phyloP scores from a whole-genome alignment of 1,140 invertebrate genomes.

The Listronotus oregonensis region DNA sequence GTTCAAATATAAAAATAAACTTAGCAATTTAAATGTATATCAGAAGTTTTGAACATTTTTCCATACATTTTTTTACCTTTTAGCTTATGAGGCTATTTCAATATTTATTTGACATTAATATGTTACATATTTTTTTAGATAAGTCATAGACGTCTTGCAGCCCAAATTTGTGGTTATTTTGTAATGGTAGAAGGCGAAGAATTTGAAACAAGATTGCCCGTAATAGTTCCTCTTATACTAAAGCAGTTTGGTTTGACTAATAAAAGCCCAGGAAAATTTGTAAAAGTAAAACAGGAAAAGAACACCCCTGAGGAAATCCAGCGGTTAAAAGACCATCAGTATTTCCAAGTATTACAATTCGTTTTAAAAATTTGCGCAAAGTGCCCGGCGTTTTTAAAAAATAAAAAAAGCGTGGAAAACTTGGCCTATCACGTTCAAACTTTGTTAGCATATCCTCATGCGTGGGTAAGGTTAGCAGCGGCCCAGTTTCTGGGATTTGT shows the following conservation, averaged over 20 bases:
- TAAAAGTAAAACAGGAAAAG: slow-evolving; percentile 46
- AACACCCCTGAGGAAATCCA: slow-evolving; percentile 54
- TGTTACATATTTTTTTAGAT: slow-evolving; percentile 47
- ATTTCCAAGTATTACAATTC: slow-evolving; percentile 73
- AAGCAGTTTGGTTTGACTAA: slow-evolving; percentile 57
- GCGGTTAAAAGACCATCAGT: slow-evolving; percentile 68
- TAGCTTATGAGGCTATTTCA: no score
- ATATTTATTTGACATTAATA: no score
- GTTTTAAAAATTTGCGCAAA: slow-evolving; percentile 65
- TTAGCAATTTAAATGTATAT: no score
- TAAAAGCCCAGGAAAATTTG: slow-evolving; percentile 52
- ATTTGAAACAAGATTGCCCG: slow-evolving; percentile 50
- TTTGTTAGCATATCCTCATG: slow-evolving; percentile 66
- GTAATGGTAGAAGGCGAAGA: slow-evolving; percentile 60
- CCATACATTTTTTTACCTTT: no score
- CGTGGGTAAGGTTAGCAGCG: slow-evolving; percentile 76
- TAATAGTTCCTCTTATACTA: slow-evolving; percentile 57
- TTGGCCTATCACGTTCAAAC: slow-evolving; percentile 58
- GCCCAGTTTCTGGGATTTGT: slow-evolving; percentile 76
- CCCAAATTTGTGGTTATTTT: slow-evolving; percentile 68
- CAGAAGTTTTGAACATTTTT: not conserved
- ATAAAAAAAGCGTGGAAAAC: slow-evolving; percentile 49
- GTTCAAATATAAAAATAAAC: slow-evolving; percentile 10
- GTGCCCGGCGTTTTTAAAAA: slow-evolving; percentile 60
- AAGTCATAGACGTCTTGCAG: slow-evolving; percentile 59